Evolutionary conservation across 2,888 invertebrate species (phyloP), one percentile per base, ranked within the genome.

Genomic region (Acanthoscelides obtectus): DNA sequence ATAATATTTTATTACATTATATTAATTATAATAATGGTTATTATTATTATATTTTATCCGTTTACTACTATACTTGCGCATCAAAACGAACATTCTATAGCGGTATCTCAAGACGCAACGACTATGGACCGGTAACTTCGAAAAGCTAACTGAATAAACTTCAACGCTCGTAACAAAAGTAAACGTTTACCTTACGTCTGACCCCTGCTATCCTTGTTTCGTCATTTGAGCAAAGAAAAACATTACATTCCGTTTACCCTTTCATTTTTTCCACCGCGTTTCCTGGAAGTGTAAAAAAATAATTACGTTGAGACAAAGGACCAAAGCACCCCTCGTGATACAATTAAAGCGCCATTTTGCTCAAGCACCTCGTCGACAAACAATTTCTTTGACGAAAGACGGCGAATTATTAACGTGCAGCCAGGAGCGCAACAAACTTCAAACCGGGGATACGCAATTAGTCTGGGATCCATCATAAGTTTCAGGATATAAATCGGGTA

Each of bases 301-400:
- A 45, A 45, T 45, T 45, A 45, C 45, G 45, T 45, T 17, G 8
- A 45, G 45, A 45, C 45, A 45, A 45, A 45, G 45, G 45, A 12
- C n/a, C n/a, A n/a, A n/a, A n/a, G n/a, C n/a, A n/a, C 3, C 45
- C 45, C 45, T 45, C 8, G 45, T 17, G 17, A 45, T 69, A 72
- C 72, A 72, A 72, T 72, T 72, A 72, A 69, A 72, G 69, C 71
- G 69, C 66, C 69, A 71, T 71, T 71, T 71, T 69, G 69, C 77
- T 75, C 73, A 77, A 78, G 77, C 77, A 76, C 74, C 77, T 76
- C 75, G 71, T 73, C 72, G 77, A 73, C 73, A 76, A 77, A 73
- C 75, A 74, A 73, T 71, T 71, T 73, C 73, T 69, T 73, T 73
- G 72, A 71, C 64, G 64, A 66, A 63, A 69, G 21, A 45, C 45